Evolutionary conservation across 1,140 invertebrate genomes (phyloP).

Genomic region (Megalonaias nervosa): DNA sequence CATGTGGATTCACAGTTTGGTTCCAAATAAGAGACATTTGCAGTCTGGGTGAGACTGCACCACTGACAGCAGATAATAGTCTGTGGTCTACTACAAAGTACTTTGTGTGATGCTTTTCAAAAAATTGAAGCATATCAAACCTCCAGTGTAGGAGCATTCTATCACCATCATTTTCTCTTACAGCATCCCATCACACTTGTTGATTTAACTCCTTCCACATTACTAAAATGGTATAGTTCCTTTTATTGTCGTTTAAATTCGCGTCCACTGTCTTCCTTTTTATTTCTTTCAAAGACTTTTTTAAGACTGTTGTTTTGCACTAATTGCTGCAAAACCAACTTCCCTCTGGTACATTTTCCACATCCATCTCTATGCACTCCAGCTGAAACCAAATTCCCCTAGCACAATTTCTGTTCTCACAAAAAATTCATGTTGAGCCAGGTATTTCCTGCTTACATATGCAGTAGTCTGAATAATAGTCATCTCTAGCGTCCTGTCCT

Average conservation of each 20-base stretch:
- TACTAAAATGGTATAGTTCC: neutral
- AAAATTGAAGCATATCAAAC: conserved; percentile 15
- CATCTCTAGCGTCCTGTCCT: neutral
- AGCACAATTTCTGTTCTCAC: conserved; percentile 13
- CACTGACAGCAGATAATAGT: conserved; percentile 18
- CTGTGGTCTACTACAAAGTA: neutral
- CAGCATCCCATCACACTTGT: conserved; percentile 6
- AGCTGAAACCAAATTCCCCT: conserved; percentile 30
- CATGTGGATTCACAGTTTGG: conserved; percentile 30
- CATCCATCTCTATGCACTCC: conserved; percentile 17
- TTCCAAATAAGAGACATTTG: conserved; percentile 19
- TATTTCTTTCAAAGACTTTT: neutral
- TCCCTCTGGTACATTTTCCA: conserved; percentile 10
- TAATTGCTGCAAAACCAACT: conserved; percentile 7
- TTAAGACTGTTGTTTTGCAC: neutral
- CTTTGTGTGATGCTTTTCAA: conserved; percentile 12
- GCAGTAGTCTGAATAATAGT: neutral
- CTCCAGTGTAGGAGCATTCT: conserved; percentile 23
- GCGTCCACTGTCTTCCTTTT: conserved; percentile 2
- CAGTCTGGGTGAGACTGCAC: conserved; percentile 16
- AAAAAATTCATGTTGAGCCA: conserved; percentile 20
- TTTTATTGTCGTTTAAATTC: conserved; percentile 1
- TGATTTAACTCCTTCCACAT: conserved; percentile 8
- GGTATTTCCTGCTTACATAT: neutral
- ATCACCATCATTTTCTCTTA: conserved; percentile 24